Evolutionary conservation across 2,888 invertebrate genomes (phyloP), one percentile per base, ranked within the genome.

Genomic region (Cheilosia impressa): DNA sequence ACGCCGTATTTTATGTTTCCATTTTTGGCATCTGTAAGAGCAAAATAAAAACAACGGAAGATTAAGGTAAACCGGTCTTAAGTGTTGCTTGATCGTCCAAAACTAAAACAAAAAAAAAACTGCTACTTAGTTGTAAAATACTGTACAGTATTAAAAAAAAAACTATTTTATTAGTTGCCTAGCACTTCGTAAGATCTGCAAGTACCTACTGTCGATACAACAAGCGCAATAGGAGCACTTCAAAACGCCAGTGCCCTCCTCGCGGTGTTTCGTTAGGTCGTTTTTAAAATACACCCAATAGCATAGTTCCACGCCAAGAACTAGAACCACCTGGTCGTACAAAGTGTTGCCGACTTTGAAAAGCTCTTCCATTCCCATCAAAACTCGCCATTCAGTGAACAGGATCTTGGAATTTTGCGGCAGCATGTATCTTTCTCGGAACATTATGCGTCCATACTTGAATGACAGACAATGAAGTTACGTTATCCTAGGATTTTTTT

Each of bases 281-380:
- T 88, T 88, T 41, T 88, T 78, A 60, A 89, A 88, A 79, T 87
- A 89, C 3, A 88, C 53, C 88, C 88, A 89, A 31, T 88, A 87
- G 7, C 87, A 73, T 4, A 55, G 63, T 13, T 89, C 89, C 43
- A 87, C 89, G 10, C 89, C 89, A 53, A 89, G 72, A 55, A 89
- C 63, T 27, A 89, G 34, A 24, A 88, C 57, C 17, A 88, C 87
- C 73, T 88, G 88, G 50, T 89, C 88, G 43, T 84, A 89, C 31
- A 87, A 84, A 52, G 68, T 76, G 13, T 87, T 87, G 15, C 87
- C 71, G 19, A 88, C 69, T 0, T 57, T 85, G 55, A 89, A 89
- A 5, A 88, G 71, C 17, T 60, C 82, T 5, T 72, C 53, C 43
- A 88, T 75, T 19, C 87, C 88, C 9, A 88, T 84, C 9, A 83